phyloP scores from a whole-genome alignment of 2,113 vertebrate genomes.

The Ameiurus melas region DNA sequence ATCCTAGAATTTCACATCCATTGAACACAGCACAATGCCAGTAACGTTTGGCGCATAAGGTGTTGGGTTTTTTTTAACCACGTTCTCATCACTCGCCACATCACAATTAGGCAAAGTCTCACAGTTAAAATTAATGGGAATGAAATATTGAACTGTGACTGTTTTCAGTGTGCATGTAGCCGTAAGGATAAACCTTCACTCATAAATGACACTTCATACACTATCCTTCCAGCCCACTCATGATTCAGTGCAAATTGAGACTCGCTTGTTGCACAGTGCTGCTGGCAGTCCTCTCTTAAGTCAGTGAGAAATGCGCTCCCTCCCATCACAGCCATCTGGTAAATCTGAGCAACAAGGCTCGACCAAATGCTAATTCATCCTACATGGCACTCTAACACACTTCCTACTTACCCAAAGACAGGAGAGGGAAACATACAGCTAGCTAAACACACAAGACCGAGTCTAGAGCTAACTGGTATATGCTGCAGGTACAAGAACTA shows the following conservation, averaged over 20 bases:
- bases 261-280: slow-evolving; percentile 13
- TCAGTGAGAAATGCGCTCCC: slow-evolving; percentile 36
- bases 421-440: neutral
- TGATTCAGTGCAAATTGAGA: slow-evolving; percentile 32
- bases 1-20: neutral
- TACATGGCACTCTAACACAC: slow-evolving; percentile 1
- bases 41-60: neutral
- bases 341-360: slow-evolving; percentile 27
- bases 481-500: neutral
- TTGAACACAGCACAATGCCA: neutral
- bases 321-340: slow-evolving; percentile 42
- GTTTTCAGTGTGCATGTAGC: neutral
- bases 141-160: neutral
- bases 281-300: slow-evolving; percentile 37
- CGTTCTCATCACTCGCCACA: neutral
- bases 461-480: neutral
- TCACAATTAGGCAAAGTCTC: neutral
- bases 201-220: slow-evolving; percentile 5
- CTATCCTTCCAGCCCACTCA: slow-evolving; percentile 13
- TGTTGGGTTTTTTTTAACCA: neutral
- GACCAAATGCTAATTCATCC: slow-evolving; percentile 34
- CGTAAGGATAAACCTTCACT: slow-evolving; percentile 15
- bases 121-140: neutral
- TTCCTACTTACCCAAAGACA: neutral
- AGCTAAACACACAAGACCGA: neutral